Conservation (phyloP, 2,888 invertebrate species). For the Volucella inanis region DNA sequence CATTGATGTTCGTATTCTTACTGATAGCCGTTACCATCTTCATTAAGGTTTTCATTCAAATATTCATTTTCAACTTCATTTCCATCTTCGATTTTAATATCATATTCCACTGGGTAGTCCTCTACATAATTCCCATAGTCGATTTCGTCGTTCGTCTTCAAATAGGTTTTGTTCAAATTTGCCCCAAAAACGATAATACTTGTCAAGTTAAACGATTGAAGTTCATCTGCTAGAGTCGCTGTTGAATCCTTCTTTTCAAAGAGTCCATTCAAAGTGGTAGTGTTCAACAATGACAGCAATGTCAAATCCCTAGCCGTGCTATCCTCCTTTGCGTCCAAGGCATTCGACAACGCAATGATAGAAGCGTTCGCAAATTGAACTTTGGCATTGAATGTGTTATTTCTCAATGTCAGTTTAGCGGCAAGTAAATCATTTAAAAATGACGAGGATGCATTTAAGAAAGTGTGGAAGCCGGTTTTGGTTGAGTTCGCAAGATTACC, state of each 20-base stretch:
- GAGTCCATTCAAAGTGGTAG: not conserved
- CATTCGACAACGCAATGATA: not conserved
- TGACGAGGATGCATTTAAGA: constrained; percentile 13
- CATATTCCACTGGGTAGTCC: constrained; percentile 1
- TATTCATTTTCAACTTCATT: no score
- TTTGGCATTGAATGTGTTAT: constrained; percentile 14
- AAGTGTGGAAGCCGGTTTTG: not conserved
- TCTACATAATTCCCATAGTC: not conserved
- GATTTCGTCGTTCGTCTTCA: constrained; percentile 5
- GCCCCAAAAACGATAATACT: not conserved
- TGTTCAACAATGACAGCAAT: not conserved
- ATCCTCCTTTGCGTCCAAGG: constrained; percentile 15
- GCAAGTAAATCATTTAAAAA: constrained; percentile 2
- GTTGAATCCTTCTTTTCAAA: constrained; percentile 7
- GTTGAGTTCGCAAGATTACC: constrained; percentile 7
- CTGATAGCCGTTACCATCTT: no score
- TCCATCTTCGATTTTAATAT: constrained; percentile 6
- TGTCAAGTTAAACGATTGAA: constrained; percentile 5
- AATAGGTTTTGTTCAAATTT: constrained; percentile 17
- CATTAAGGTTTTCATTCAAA: no score
- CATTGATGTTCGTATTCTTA: no score
- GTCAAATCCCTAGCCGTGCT: not conserved
- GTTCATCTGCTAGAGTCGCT: no score
- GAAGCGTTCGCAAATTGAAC: constrained; percentile 33
- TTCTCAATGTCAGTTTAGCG: constrained; percentile 19